Evolutionary conservation across 2,888 invertebrate genomes (phyloP), one percentile per base, ranked within the genome.

Genomic region (Trachelus iudaicus): DNA sequence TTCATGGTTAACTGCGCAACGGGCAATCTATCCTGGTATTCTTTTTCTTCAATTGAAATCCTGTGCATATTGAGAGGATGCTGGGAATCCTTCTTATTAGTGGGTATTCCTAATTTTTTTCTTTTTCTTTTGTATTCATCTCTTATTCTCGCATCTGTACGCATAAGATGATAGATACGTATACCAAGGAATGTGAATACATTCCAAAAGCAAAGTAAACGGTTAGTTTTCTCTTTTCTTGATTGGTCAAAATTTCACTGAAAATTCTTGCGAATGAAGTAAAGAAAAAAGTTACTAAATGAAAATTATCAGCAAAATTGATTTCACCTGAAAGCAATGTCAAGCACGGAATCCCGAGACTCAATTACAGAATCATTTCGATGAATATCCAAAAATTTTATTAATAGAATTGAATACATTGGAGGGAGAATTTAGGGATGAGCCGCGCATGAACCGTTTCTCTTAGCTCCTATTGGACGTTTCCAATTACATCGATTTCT

Each of bases 1-100:
- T 82, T 85, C 71, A 85, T 85, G 87, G 83, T 82, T 80, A 85
- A 85, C 82, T 83, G 87, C 85, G 84, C 88, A 86, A 76, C 81
- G 82, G 80, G 84, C 87, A 88, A 87, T 88, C 86, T 81, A 75
- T 77, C 75, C 80, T 79, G 80, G 74, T 84, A 83, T 87, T 81
- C 82, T 81, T 83, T 81, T 84, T 83, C 83, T 76, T 81, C 83
- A 81, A 83, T 84, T 79, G 82, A 75, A 83, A 83, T 81, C 81
- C 78, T 69, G 33, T 74, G n/a, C 34, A 69, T 13, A 74, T 75
- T 35, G 78, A 40, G 37, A 31, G 80, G 76, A 71, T 79, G 69
- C 73, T 73, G 69, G 69, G 75, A 68, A 77, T 82, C 77, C 79
- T 83, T 79, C 75, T 79, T 79, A 73, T 30, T 33, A 76, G 31